A percentile compares a stretch with the other conserved stretches of the same genome.
Evolutionary conservation across 2,113 vertebrate species (phyloP).

Genomic region (Hemicordylus capensis): DNA sequence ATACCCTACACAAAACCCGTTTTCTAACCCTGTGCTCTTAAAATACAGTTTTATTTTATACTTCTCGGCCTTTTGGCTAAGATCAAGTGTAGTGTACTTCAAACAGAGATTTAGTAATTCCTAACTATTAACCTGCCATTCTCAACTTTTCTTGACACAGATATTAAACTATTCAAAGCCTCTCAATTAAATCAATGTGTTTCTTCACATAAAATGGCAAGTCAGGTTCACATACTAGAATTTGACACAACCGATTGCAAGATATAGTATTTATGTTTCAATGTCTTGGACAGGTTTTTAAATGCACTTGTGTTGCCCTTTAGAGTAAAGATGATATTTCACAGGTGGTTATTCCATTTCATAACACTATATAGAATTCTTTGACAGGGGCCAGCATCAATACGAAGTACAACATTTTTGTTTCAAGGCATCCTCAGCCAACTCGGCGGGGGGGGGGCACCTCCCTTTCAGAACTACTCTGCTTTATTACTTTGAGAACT

Average conservation of each 20-base stretch:
- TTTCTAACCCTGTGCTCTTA: neutral
- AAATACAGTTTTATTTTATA: neutral
- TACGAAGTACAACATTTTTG: neutral
- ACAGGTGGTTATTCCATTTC: accelerated
- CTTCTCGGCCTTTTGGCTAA: no score
- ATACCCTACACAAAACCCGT: neutral
- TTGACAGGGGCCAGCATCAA: neutral
- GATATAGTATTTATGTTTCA: neutral
- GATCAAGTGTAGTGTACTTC: no score
- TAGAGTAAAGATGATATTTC: neutral
- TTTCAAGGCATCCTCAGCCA: neutral
- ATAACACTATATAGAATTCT: neutral
- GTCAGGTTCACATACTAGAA: accelerated
- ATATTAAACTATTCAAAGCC: neutral
- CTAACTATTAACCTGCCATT: neutral
- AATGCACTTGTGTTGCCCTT: neutral
- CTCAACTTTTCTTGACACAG: neutral
- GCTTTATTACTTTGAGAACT: conserved; percentile 2
- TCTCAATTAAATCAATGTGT: neutral
- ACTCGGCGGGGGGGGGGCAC: no score
- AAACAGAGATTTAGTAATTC: no score
- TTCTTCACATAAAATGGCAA: neutral
- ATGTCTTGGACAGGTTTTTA: neutral
- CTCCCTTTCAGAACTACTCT: neutral
- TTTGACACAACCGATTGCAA: neutral